phyloP scores from a whole-genome alignment of 2,888 invertebrate species.

The Camptogramma bilineatum region DNA sequence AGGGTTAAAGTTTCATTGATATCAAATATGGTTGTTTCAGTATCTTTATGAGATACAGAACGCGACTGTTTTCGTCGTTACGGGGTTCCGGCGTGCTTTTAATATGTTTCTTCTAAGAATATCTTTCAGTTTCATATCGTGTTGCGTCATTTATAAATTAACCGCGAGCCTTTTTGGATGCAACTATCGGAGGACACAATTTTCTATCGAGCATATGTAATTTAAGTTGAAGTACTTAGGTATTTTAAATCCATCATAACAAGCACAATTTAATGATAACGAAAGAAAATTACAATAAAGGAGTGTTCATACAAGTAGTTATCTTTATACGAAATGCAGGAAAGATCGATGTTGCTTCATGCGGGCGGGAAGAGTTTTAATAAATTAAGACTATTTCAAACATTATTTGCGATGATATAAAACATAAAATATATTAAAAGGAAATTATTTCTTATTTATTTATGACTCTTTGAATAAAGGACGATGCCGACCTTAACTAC shows the following conservation, averaged over 20 bases:
- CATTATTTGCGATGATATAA: slow-evolving; percentile 1
- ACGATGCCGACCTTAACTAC: background rate
- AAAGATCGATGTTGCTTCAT: slow-evolving; percentile 65
- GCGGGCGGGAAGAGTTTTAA: slow-evolving; percentile 62
- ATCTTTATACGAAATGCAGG: slow-evolving; percentile 54
- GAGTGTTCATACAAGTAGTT: slow-evolving; percentile 44
- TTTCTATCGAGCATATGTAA: background rate
- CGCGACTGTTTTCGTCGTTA: slow-evolving; percentile 63
- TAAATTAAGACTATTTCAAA: background rate
- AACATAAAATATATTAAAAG: background rate
- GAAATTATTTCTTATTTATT: background rate
- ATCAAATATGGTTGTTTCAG: slow-evolving; percentile 33
- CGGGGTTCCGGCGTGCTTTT: slow-evolving; percentile 62
- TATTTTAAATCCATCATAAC: slow-evolving; percentile 7
- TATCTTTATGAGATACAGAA: slow-evolving; percentile 60
- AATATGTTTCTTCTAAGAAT: slow-evolving; percentile 62
- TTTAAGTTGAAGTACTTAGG: slow-evolving; percentile 1
- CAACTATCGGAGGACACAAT: background rate
- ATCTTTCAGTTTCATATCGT: slow-evolving; percentile 49
- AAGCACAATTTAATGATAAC: slow-evolving; percentile 37
- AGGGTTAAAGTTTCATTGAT: slow-evolving; percentile 29
- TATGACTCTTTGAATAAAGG: background rate
- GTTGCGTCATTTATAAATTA: slow-evolving; percentile 40
- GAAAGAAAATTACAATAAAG: slow-evolving; percentile 44
- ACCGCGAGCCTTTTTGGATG: slow-evolving; percentile 30